Percentiles rank a stretch among this genome's conserved stretches.
Conservation (phyloP, 92 coral and sea anemone species). For the Porites lobata region DNA sequence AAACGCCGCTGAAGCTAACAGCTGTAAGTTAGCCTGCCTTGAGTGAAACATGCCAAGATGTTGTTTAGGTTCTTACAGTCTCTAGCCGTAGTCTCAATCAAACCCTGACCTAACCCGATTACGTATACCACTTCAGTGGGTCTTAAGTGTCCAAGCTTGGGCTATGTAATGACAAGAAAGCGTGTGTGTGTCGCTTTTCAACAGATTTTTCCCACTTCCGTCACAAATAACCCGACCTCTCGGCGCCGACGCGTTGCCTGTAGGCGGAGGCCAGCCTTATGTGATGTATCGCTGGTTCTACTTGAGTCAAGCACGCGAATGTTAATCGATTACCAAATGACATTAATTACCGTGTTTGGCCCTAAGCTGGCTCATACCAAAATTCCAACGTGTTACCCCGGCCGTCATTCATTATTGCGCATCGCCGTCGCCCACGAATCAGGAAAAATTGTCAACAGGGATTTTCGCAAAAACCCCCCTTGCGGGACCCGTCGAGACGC, state of each 20-base stretch:
- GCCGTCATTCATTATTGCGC: constrained; percentile 35
- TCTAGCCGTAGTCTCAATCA: not conserved
- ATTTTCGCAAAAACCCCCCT: constrained; percentile 33
- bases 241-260: constrained; percentile 47
- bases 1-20: constrained; percentile 24
- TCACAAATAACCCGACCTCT: constrained; percentile 53
- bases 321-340: constrained; percentile 47
- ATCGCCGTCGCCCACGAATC: constrained; percentile 8
- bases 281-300: constrained; percentile 24
- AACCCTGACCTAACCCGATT: constrained; percentile 42
- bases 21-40: constrained; percentile 27
- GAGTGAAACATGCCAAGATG: constrained; percentile 38
- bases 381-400: constrained; percentile 8
- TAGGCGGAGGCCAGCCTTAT: constrained; percentile 23
- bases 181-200: constrained; percentile 51
- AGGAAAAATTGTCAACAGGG: constrained; percentile 46
- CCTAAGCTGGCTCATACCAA: constrained; percentile 35
- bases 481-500: not conserved
- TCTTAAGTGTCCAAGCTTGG: constrained; percentile 38
- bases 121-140: constrained; percentile 50
- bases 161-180: constrained; percentile 45
- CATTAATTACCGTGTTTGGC: constrained; percentile 25
- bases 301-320: constrained; percentile 40
- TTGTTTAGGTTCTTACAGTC: not conserved
- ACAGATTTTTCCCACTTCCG: constrained; percentile 59